Evolutionary conservation across 2,797 vertebrate species (phyloP).

Genomic region (Carduelis carduelis): DNA sequence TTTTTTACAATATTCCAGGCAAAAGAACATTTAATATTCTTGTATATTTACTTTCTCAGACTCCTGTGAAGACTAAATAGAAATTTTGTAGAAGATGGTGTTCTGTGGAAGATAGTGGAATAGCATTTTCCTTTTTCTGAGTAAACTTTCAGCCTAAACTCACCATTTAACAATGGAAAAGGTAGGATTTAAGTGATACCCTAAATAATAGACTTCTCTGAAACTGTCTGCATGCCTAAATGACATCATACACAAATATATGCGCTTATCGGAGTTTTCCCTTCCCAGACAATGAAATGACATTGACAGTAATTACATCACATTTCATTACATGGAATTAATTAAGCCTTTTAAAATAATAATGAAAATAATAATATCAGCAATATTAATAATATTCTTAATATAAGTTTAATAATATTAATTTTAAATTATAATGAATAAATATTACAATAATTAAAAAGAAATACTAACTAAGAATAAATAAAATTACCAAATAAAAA

Average conservation of each 20-base stretch:
- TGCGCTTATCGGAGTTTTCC: neutral
- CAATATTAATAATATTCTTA: neutral
- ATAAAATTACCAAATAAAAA: neutral
- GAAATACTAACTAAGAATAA: neutral
- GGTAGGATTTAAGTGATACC: neutral
- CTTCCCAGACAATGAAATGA: neutral
- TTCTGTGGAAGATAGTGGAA: neutral
- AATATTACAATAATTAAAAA: neutral
- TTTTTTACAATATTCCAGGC: neutral
- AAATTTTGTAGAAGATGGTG: neutral
- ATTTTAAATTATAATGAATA: neutral
- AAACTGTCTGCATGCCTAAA: neutral
- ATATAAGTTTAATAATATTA: neutral
- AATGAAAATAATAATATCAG: neutral
- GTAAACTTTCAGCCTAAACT: neutral
- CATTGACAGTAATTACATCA: neutral
- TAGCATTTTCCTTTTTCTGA: neutral
- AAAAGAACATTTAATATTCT: neutral
- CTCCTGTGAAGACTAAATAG: neutral
- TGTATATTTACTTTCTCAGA: neutral
- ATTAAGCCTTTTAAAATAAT: neutral
- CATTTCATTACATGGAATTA: neutral
- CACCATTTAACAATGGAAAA: neutral
- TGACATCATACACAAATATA: neutral
- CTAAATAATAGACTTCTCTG: neutral